Conservation (phyloP, 2,113 vertebrate species). For the Equus przewalskii region DNA sequence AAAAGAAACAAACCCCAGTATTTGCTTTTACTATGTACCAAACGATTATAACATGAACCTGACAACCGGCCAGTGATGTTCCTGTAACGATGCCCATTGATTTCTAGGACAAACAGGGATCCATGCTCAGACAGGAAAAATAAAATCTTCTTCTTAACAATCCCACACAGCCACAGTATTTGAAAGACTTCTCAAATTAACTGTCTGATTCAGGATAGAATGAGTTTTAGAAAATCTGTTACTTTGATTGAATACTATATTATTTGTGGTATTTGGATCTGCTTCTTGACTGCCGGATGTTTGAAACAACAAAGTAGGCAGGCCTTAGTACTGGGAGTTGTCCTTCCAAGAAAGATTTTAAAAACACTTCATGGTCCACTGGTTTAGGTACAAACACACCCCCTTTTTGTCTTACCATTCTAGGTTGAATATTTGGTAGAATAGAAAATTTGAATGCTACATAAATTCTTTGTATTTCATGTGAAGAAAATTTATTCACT, state of each 20-base stretch:
- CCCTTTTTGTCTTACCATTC: background rate
- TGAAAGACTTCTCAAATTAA: background rate
- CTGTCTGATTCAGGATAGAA: background rate
- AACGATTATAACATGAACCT: background rate
- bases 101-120: background rate
- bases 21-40: background rate
- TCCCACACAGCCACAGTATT: background rate
- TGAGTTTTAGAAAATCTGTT: background rate
- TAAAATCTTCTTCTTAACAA: background rate
- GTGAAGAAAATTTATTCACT: background rate
- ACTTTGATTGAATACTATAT: background rate
- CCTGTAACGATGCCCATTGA: background rate
- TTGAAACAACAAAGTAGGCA: background rate
- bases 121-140: slow-evolving; percentile 60
- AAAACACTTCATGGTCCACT: background rate
- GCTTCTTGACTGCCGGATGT: background rate
- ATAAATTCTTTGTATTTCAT: slow-evolving; percentile 38
- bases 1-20: background rate
- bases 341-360: background rate
- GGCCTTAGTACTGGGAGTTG: background rate
- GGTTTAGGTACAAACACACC: background rate
- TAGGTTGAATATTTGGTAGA: slow-evolving; percentile 28
- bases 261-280: slow-evolving; percentile 17
- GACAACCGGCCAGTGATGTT: background rate
- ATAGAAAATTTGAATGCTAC: background rate